These are phyloP conservation scores for Halichoeres trimaculatus DNA, from an alignment of 2,113 vertebrate species.

Conservation along the genomic window DNA sequence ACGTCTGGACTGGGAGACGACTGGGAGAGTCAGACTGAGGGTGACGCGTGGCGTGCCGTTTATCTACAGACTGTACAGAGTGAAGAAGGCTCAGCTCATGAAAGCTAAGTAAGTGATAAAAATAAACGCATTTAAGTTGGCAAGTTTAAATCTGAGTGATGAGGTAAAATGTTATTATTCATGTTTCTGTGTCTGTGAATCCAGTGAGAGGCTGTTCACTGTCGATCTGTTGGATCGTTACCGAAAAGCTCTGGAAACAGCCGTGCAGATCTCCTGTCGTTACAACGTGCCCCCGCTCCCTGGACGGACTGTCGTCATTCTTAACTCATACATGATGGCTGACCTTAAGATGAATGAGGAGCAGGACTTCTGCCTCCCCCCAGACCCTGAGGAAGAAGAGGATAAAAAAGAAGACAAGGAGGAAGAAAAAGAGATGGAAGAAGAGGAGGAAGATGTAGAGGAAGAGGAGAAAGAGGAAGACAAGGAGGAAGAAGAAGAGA, in stretches of 20 bases:
- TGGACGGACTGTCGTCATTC: conserved; percentile 85
- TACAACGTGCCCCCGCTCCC: conserved; percentile 88
- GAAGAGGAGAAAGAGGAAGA: neutral
- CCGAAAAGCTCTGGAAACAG: conserved; percentile 84
- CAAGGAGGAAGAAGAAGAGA: neutral
- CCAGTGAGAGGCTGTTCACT: conserved; percentile 72
- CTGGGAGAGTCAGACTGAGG: conserved; percentile 55
- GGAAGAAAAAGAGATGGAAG: neutral
- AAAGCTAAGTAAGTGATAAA: conserved; percentile 77
- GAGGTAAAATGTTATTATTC: too few relatives aligned
- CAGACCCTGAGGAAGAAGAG: conserved; percentile 25
- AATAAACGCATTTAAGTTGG: neutral
- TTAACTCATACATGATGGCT: fast-evolving
- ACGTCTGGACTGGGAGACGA: conserved; percentile 38
- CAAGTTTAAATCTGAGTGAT: too few relatives aligned
- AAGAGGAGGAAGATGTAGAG: neutral
- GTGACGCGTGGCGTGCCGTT: conserved; percentile 78
- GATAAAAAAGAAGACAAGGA: neutral
- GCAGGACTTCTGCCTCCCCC: conserved; percentile 73
- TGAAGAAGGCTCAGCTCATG: conserved; percentile 67
- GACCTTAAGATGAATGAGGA: neutral
- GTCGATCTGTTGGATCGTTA: conserved; percentile 82
- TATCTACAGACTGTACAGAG: conserved; percentile 76
- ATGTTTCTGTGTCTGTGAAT: conserved; percentile 5
- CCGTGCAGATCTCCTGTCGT: conserved; percentile 85